Percentiles rank a stretch among this genome's conserved stretches.
These are phyloP conservation scores for Corydoras sp. DNA, from an alignment of 2,113 vertebrate genomes.

Conservation along the genomic window DNA sequence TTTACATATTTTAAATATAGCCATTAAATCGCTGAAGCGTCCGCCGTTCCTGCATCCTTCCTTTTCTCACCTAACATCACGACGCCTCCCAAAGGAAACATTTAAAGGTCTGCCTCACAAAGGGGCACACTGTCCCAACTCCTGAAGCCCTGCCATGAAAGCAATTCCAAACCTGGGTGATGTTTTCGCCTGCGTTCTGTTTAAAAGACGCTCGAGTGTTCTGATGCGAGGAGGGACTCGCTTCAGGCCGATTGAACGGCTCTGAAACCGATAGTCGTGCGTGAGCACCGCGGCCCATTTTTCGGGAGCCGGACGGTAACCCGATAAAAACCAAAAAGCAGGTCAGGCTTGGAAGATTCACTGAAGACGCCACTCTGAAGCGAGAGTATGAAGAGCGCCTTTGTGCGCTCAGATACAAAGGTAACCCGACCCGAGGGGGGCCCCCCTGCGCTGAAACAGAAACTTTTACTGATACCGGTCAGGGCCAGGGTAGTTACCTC, in stretches of 20 bases:
- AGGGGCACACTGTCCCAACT: no score
- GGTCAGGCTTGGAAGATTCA: slow-evolving; percentile 40
- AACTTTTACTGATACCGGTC: slow-evolving; percentile 41
- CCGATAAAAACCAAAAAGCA: slow-evolving; percentile 43
- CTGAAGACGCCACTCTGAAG: slow-evolving; percentile 37
- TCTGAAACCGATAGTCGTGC: slow-evolving; percentile 36
- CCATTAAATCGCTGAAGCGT: no score
- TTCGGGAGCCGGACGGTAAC: slow-evolving; percentile 49
- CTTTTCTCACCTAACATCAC: no score
- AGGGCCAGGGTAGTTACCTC: slow-evolving; percentile 21
- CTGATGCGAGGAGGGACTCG: slow-evolving; percentile 24
- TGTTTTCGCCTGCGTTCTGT: no score
- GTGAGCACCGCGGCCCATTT: slow-evolving; percentile 45
- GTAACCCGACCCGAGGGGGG: slow-evolving; percentile 36
- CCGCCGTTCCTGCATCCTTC: no score
- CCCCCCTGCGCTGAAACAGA: slow-evolving; percentile 50
- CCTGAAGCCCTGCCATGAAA: no score
- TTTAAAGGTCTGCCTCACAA: no score
- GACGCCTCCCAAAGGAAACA: no score
- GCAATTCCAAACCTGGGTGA: no score
- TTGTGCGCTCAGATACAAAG: slow-evolving; percentile 52
- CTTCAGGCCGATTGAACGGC: slow-evolving; percentile 10
- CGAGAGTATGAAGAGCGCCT: slow-evolving; percentile 44
- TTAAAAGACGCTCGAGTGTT: no score
- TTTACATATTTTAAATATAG: no score